Evolutionary conservation across 2,113 vertebrate species (phyloP).

Genomic region (Triplophysa siluroides): DNA sequence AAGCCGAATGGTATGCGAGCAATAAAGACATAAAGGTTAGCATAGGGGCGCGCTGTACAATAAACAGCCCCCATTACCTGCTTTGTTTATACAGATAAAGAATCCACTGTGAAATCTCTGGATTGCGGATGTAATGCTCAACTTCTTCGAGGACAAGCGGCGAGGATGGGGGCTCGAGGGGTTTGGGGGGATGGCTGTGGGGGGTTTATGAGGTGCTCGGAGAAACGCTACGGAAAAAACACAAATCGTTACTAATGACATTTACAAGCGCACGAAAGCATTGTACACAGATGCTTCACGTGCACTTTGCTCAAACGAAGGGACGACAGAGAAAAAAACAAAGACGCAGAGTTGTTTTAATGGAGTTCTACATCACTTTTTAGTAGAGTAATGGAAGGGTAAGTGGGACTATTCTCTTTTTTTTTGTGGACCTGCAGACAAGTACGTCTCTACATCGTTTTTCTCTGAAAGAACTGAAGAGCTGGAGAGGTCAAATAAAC

Average conservation of each 20-base stretch:
- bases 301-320: slow-evolving; percentile 38
- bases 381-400: slow-evolving; percentile 35
- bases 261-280: slow-evolving; percentile 41
- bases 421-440: slow-evolving; percentile 3
- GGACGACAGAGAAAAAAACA: slow-evolving; percentile 19
- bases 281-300: slow-evolving; percentile 32
- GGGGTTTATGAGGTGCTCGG: slow-evolving; percentile 12
- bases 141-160: slow-evolving; percentile 40
- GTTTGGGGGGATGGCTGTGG: slow-evolving; percentile 15
- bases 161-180: slow-evolving; percentile 26
- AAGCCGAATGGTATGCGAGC: slow-evolving; percentile 79
- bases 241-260: slow-evolving; percentile 40
- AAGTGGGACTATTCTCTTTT: slow-evolving; percentile 23
- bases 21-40: slow-evolving; percentile 79
- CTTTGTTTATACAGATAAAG: slow-evolving; percentile 80
- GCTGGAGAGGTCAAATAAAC: slow-evolving; percentile 24
- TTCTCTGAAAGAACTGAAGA: slow-evolving; percentile 30
- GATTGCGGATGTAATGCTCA: slow-evolving; percentile 45
- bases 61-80: slow-evolving; percentile 80
- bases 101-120: slow-evolving; percentile 74
- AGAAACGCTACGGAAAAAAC: slow-evolving; percentile 7
- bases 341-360: slow-evolving; percentile 25
- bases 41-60: slow-evolving; percentile 73
- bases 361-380: slow-evolving; percentile 18
- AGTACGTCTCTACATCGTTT: slow-evolving; percentile 31